A percentile compares a stretch with the other conserved stretches of the same genome.
Conservation (phyloP, 2,888 invertebrate species). For the Archips xylosteana region DNA sequence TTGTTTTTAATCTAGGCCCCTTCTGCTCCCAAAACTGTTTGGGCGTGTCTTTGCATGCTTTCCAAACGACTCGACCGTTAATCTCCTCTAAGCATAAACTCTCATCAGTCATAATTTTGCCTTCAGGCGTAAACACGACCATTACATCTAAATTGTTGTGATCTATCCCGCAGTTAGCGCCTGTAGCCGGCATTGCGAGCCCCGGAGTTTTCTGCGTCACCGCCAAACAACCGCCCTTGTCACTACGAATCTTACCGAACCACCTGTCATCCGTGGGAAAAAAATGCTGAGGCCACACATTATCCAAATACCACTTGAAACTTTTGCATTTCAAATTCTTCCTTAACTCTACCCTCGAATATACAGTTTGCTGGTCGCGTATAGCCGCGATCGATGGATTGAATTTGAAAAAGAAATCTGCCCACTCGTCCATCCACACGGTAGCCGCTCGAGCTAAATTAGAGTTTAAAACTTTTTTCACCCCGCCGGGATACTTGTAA, state of each 20-base stretch:
- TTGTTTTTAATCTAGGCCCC: conserved; percentile 71
- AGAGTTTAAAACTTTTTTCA: conserved; percentile 93
- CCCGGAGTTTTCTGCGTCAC: conserved; percentile 85
- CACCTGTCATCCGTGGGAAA: conserved; percentile 95
- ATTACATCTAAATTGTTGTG: conserved; percentile 87
- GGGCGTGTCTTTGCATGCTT: conserved; percentile 88
- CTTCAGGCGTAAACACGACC: conserved; percentile 89
- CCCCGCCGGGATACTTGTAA: conserved; percentile 97
- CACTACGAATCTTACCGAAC: conserved; percentile 93
- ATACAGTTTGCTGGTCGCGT: conserved; percentile 87
- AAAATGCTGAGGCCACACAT: conserved; percentile 98
- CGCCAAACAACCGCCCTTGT: conserved; percentile 72
- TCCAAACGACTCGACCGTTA: conserved; percentile 88
- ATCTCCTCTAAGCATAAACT: conserved; percentile 92
- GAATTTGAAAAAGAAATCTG: conserved; percentile 95
- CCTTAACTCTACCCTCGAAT: conserved; percentile 88
- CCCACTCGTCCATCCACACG: conserved; percentile 99
- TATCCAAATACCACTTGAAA: conserved; percentile 97
- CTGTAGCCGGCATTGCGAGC: conserved; percentile 89
- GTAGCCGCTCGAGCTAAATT: conserved; percentile 97
- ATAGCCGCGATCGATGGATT: conserved; percentile 88
- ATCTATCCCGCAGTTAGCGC: conserved; percentile 87
- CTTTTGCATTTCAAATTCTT: conserved; percentile 92
- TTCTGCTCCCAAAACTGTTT: conserved; percentile 90
- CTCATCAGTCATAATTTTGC: conserved; percentile 94